These are phyloP conservation scores for Scaptomyza caliginosa DNA, from an alignment of 2,888 invertebrate genomes.

Conservation along the genomic window DNA sequence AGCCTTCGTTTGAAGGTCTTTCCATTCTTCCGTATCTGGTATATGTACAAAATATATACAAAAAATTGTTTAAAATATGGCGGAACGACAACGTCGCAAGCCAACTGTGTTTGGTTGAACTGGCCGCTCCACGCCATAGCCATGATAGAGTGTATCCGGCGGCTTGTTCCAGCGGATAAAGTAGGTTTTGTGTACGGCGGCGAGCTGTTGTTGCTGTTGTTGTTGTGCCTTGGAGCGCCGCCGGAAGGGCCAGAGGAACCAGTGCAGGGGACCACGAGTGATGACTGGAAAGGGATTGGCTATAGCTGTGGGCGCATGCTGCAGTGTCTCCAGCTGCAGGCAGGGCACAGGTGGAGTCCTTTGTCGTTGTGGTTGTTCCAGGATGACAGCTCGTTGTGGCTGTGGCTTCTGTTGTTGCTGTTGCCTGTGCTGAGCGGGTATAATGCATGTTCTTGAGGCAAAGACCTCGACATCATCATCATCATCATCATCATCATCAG, in stretches of 20 bases:
- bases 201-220: slow-evolving; percentile 49
- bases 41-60: slow-evolving; percentile 49
- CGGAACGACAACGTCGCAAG: slow-evolving; percentile 78
- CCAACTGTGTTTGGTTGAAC: slow-evolving; percentile 17
- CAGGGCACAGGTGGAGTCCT: background rate
- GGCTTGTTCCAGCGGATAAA: slow-evolving; percentile 82
- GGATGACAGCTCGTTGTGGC: too few relatives aligned
- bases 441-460: slow-evolving; percentile 53
- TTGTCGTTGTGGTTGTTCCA: slow-evolving; percentile 40
- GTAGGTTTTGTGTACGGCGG: slow-evolving; percentile 82
- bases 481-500: background rate
- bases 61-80: slow-evolving; percentile 61
- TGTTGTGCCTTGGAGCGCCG: slow-evolving; percentile 39
- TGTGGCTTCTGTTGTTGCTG: slow-evolving; percentile 1
- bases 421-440: slow-evolving; percentile 11
- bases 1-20: background rate
- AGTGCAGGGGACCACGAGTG: slow-evolving; percentile 58
- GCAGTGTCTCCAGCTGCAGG: slow-evolving; percentile 47
- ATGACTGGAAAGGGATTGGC: background rate
- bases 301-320: slow-evolving; percentile 4
- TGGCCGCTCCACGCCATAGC: slow-evolving; percentile 57
- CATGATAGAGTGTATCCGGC: slow-evolving; percentile 66
- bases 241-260: slow-evolving; percentile 74
- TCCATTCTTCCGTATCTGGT: background rate
- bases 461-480: slow-evolving; percentile 59